Evolutionary conservation across 2,888 invertebrate genomes (phyloP), one percentile per base, ranked within the genome.

Genomic region (Pterostichus niger): DNA sequence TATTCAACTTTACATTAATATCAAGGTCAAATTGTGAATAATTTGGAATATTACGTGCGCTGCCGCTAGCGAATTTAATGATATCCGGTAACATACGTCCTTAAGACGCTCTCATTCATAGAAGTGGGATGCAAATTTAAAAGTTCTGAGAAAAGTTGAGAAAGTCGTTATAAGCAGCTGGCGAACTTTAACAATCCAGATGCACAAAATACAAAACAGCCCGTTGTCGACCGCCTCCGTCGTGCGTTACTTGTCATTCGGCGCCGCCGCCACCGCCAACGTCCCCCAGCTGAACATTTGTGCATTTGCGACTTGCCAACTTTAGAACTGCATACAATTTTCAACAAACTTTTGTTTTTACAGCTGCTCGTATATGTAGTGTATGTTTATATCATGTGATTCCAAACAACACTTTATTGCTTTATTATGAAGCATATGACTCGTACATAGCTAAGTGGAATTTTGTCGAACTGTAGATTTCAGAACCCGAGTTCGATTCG

Each of bases 141-240:
- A 82, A 82, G 75, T 73, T 75, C 13, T 56, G 44, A 75, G 73
- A 44, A 75, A 75, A 82, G 46, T 46, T 82, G 56, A 10, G 64
- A 82, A 82, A 75, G 82, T 75, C 75, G 82, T 75, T 82, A 82
- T 73, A 61, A 82, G 59, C 82, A 82, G 73, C 75, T 82, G 73
- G 59, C 59, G 49, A 73, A 75, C 61, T 82, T 82, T 75, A 82
- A 75, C 73, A 75, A 59, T 82, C 49, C 73, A 49, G 75, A 82
- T 82, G 82, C 73, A 73, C 73, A 82, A 82, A 82, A 59, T 82
- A 82, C 73, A 82, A 75, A 46, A 82, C 56, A 78, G 61, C 56
- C 33, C 15, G 56, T 44, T 24, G 46, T 73, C 68, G 24, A 24
- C 59, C 59, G 40, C 40, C 31, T 11, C 35, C 35, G 6, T 33